Conservation (phyloP, 2,797 vertebrate genomes). For the Malurus splendens region DNA sequence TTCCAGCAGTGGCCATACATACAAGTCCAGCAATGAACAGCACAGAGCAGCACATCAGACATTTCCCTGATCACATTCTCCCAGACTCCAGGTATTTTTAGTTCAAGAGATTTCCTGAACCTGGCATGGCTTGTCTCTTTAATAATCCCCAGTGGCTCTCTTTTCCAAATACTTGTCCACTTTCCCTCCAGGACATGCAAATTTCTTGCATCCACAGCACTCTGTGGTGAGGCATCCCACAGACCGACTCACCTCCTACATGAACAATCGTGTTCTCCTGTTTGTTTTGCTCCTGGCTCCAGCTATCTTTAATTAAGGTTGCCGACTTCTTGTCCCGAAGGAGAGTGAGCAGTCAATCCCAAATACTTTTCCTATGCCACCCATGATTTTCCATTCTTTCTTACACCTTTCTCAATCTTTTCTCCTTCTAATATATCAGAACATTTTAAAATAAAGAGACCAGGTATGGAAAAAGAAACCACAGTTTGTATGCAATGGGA, state of each 20-base stretch:
- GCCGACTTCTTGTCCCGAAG: not conserved
- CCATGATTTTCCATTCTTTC: not conserved
- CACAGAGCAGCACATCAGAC: not conserved
- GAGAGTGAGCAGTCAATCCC: not conserved
- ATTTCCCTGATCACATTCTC: not conserved
- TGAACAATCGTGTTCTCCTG: not conserved
- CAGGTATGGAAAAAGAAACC: not conserved
- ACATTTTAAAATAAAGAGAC: not conserved
- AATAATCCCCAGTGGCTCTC: constrained; percentile 19
- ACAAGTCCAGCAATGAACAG: fast-evolving
- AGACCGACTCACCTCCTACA: not conserved
- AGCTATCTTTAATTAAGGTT: constrained; percentile 33
- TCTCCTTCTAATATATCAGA: not conserved
- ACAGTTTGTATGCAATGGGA: not conserved
- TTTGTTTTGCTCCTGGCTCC: constrained; percentile 39
- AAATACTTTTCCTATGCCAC: not conserved
- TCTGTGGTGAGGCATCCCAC: constrained; percentile 16
- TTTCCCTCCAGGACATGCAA: constrained; percentile 47
- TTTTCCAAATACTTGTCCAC: constrained; percentile 16
- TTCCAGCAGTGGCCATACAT: not conserved
- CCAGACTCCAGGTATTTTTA: not conserved
- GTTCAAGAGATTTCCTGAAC: not conserved
- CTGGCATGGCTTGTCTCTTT: not conserved
- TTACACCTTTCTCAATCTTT: not conserved
- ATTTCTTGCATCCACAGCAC: constrained; percentile 32